phyloP scores from a whole-genome alignment of 2,888 invertebrate species.

The Allolobophora icterica region DNA sequence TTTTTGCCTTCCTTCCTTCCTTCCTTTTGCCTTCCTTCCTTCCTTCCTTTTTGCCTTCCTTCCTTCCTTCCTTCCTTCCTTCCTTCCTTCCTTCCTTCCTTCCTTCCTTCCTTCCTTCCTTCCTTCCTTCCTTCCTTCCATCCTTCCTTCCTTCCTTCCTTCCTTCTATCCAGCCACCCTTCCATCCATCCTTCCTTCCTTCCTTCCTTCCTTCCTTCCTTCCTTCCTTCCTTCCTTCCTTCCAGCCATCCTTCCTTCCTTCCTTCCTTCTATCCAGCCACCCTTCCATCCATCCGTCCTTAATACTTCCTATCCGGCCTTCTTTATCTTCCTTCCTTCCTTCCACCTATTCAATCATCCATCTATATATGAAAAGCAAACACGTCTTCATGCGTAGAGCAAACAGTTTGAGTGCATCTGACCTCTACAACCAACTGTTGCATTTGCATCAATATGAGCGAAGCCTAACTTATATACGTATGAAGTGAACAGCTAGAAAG shows the following conservation, averaged over 20 bases:
- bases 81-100: constrained; percentile 39
- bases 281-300: constrained; percentile 33
- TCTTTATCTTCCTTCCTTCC: constrained; percentile 18
- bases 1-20: neutral
- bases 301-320: constrained; percentile 35
- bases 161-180: constrained; percentile 41
- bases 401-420: no score
- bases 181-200: constrained; percentile 40
- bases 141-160: constrained; percentile 34
- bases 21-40: no score
- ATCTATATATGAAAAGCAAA: no score
- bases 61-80: neutral
- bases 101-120: constrained; percentile 45
- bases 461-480: no score
- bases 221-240: constrained; percentile 41
- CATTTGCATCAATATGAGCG: no score
- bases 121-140: constrained; percentile 34
- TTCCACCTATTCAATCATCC: neutral
- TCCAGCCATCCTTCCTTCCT: constrained; percentile 26
- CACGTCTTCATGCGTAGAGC: no score
- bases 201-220: constrained; percentile 37
- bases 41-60: neutral
- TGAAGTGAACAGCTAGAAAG: no score
- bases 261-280: constrained; percentile 40
- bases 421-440: no score